Percentiles rank a stretch among this genome's conserved stretches.
phyloP scores from a whole-genome alignment of 1,140 invertebrate species.

The Hycleus cichorii region DNA sequence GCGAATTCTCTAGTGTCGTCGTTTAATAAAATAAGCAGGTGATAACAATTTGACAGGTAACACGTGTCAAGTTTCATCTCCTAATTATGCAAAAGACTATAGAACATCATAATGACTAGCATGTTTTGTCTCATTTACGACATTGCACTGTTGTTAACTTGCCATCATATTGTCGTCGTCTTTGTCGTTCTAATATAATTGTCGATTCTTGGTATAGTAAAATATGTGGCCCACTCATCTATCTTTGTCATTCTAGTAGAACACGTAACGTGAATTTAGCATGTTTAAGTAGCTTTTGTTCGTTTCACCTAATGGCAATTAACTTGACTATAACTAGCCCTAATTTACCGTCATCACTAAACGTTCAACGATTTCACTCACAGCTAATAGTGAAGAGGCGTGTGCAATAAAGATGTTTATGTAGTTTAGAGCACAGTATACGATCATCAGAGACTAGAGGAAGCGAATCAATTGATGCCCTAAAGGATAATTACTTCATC shows the following conservation, averaged over 20 bases:
- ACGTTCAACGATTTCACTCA: not conserved
- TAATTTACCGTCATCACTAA: slow-evolving; percentile 17
- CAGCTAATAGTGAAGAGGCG: too few species aligned
- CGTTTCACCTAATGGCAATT: slow-evolving; percentile 19
- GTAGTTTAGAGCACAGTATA: too few species aligned
- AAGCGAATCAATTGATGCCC: too few species aligned
- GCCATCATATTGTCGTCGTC: not conserved
- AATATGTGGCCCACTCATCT: not conserved
- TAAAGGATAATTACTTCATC: too few species aligned
- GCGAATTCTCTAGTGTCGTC: too few species aligned
- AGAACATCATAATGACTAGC: slow-evolving; percentile 9
- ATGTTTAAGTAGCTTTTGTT: slow-evolving; percentile 14
- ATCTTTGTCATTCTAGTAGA: slow-evolving; percentile 9
- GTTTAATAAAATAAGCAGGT: not conserved
- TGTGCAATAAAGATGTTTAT: too few species aligned
- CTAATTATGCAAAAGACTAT: slow-evolving; percentile 17
- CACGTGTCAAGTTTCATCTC: slow-evolving; percentile 20
- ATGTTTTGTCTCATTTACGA: slow-evolving; percentile 14
- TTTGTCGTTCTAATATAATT: slow-evolving; percentile 13
- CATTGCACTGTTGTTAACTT: not conserved
- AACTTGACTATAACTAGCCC: slow-evolving; percentile 22
- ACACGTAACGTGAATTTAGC: slow-evolving; percentile 13
- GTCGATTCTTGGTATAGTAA: slow-evolving; percentile 3
- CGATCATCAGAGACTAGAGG: too few species aligned
- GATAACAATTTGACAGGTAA: slow-evolving; percentile 20